Base-by-base conservation (phyloP, 2,113 vertebrate genomes). In the Lates calcarifer region DNA sequence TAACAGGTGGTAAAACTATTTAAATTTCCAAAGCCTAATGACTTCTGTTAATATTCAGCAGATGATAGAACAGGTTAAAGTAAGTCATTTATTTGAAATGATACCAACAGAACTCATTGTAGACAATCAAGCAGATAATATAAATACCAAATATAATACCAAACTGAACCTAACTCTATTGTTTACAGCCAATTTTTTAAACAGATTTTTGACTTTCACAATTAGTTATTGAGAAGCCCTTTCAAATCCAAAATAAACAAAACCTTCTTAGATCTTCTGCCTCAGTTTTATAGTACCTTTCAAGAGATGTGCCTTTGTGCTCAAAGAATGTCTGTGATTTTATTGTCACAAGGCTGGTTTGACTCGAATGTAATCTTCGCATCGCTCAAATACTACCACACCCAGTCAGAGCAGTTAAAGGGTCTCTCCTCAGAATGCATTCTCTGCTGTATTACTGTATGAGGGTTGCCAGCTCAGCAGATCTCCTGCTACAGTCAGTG, bases 391-490 rank as follows among this genome's bases (percentile, higher is more conserved):
- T 11, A 3, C 11, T 26, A 11, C 8, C 20, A n/a, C 41, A 47
- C 15, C 35, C 28, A 41, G 29, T 71, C n/a, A 15, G 24, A 43
- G 18, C 53, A 41, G 61, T 12, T 26, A 41, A 45, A n/a, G 8
- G 43, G 22, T 66, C 22, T 45, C 53, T 62, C 24, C 45, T 55
- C 20, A 37, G 17, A 62, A 4, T 24, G 6, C 5, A 33, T 22
- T 51, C 65, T 35, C 58, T 5, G 35, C 6, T 72, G 74, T 29
- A 53, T 6, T n/a, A 14, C 41, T 26, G 45, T 77, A 13, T 31
- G 26, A 31, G 18, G 31, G 49, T 39, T 76, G 47, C 71, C 45
- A 22, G 71, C 60, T 77, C 64, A 47, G 73, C 78, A 62, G 45
- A 24, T 1, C 31, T 63, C 53, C 56, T 14, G 9, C 73, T n/a